These are phyloP conservation scores for Acanthosoma haemorrhoidale DNA, from an alignment of 2,888 invertebrate genomes.

Conservation along the genomic window DNA sequence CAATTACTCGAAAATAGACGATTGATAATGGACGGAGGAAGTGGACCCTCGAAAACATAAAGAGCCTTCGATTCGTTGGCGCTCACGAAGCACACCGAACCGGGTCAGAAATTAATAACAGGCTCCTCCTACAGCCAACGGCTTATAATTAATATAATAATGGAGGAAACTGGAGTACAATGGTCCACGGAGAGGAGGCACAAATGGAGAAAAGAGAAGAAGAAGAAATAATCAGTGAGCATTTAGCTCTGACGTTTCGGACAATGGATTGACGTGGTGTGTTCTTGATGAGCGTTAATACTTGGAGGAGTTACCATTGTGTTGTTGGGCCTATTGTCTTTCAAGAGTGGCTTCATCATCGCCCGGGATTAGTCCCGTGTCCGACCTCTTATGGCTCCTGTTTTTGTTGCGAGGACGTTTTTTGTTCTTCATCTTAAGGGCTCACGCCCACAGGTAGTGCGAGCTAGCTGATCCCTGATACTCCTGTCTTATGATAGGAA, in stretches of 20 bases:
- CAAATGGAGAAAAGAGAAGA: slow-evolving; percentile 2
- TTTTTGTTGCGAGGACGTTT: slow-evolving; percentile 1
- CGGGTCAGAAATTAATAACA: slow-evolving; percentile 19
- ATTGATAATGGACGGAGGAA: background rate
- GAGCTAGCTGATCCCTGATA: too few relatives aligned
- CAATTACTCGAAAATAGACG: slow-evolving; percentile 19
- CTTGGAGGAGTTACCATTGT: background rate
- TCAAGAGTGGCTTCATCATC: slow-evolving; percentile 1
- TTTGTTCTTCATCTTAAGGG: background rate
- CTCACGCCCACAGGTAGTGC: background rate
- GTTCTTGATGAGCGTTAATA: too few relatives aligned
- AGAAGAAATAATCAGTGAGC: background rate
- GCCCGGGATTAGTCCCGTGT: background rate
- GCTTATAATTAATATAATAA: slow-evolving; percentile 21
- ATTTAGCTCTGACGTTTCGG: slow-evolving; percentile 8
- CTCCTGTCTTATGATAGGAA: too few relatives aligned
- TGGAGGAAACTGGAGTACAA: slow-evolving; percentile 1
- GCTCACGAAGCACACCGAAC: background rate
- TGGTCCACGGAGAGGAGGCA: background rate
- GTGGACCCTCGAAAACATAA: background rate
- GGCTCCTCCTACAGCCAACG: background rate
- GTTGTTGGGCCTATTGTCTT: background rate
- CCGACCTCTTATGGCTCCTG: background rate
- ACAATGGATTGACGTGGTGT: slow-evolving; percentile 14
- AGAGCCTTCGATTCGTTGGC: slow-evolving; percentile 11